Conservation (phyloP, 2,888 invertebrate genomes). For the Leptarthrus brevirostris region DNA sequence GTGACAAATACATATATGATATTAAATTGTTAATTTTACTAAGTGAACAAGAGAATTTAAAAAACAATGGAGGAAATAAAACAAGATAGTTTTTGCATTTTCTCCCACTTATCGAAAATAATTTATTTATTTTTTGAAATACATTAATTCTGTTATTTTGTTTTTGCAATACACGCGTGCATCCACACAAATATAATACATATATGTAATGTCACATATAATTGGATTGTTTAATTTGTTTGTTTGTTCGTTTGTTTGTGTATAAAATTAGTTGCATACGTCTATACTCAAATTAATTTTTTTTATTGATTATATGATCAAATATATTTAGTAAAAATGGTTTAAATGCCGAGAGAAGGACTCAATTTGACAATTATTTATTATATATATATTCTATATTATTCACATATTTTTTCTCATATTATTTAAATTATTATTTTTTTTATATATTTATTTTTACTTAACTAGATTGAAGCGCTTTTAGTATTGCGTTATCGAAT, state of each 20-base stretch:
- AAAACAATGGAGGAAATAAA: not conserved
- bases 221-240: slow-evolving; percentile 36
- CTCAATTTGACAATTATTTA: not conserved
- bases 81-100: not conserved
- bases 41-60: not conserved
- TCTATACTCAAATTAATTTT: not conserved
- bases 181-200: too few relatives aligned
- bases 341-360: not conserved
- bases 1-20: not conserved
- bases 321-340: not conserved
- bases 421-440: not conserved
- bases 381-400: not conserved
- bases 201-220: not conserved
- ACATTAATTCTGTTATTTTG: too few relatives aligned
- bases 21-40: not conserved
- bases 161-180: too few relatives aligned
- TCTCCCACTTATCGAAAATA: too few relatives aligned
- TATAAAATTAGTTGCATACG: not conserved
- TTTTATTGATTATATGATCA: not conserved
- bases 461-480: not conserved
- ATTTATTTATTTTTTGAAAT: too few relatives aligned
- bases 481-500: not conserved
- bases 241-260: slow-evolving; percentile 33
- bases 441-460: not conserved
- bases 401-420: too few relatives aligned